Evolutionary conservation across 2,888 invertebrate genomes (phyloP).

Genomic region (Aleiodes leptofemur): DNA sequence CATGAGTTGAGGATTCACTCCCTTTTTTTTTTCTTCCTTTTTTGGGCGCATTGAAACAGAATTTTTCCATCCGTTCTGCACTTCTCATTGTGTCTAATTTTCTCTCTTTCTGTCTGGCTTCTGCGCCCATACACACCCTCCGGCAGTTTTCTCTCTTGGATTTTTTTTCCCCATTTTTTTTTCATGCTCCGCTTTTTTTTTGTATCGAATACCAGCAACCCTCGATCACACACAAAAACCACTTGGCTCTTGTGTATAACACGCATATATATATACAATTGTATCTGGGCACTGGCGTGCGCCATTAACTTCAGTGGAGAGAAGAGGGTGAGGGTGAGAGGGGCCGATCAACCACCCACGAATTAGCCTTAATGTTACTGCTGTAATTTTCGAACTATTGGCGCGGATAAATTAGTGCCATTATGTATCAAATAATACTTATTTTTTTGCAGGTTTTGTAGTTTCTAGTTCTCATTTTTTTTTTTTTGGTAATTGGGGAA

Average conservation of each 20-base stretch:
- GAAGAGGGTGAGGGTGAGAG: constrained; percentile 24
- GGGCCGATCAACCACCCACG: constrained; percentile 32
- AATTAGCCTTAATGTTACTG: constrained; percentile 47
- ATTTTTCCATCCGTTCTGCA: constrained; percentile 57
- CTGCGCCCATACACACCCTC: constrained; percentile 36
- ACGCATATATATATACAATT: constrained; percentile 40
- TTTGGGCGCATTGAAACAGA: constrained; percentile 61
- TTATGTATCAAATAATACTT: constrained; percentile 16
- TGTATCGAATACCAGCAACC: constrained; percentile 37
- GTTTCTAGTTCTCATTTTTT: background rate
- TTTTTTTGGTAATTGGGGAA: no score
- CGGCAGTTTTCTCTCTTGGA: constrained; percentile 27
- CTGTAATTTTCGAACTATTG: constrained; percentile 41
- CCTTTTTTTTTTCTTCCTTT: constrained; percentile 44
- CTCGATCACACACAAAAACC: constrained; percentile 40
- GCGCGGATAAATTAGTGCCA: constrained; percentile 32
- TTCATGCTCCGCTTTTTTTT: background rate
- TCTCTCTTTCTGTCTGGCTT: constrained; percentile 43
- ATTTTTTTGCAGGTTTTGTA: background rate
- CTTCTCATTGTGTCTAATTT: constrained; percentile 47
- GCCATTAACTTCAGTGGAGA: constrained; percentile 42
- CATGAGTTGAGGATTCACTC: constrained; percentile 49
- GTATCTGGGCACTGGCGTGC: constrained; percentile 42
- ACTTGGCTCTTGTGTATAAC: constrained; percentile 41
- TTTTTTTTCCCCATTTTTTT: background rate